Conservation (phyloP, 2,113 vertebrate species). For the Leucopternis melanops region DNA sequence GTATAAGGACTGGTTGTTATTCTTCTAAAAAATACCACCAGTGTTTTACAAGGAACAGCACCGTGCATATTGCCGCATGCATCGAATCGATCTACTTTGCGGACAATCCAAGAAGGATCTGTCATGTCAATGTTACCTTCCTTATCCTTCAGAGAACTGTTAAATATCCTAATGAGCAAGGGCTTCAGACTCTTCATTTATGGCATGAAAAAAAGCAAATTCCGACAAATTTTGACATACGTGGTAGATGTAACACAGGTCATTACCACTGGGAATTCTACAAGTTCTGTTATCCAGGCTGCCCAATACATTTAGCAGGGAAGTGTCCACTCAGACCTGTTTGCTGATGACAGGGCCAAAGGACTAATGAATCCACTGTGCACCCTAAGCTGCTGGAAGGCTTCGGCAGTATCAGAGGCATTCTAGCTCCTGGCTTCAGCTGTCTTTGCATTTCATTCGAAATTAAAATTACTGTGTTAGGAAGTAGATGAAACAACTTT, state of each 20-base stretch:
- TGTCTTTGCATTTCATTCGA: neutral
- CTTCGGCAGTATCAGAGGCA: neutral
- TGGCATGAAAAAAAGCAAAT: neutral
- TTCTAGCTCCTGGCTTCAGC: neutral
- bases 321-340: neutral
- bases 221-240: neutral
- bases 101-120: neutral
- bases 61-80: accelerated
- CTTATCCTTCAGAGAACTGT: neutral
- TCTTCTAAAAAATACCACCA: neutral
- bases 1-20: neutral
- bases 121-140: neutral
- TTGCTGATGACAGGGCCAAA: neutral
- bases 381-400: neutral
- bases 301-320: neutral
- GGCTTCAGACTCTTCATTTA: neutral
- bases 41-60: neutral
- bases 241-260: neutral
- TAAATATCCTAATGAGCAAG: neutral
- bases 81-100: neutral
- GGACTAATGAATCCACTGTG: neutral
- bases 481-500: neutral
- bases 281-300: neutral
- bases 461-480: neutral
- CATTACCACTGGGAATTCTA: neutral